Conservation (phyloP, 2,888 invertebrate species). For the Cyaniris semiargus region DNA sequence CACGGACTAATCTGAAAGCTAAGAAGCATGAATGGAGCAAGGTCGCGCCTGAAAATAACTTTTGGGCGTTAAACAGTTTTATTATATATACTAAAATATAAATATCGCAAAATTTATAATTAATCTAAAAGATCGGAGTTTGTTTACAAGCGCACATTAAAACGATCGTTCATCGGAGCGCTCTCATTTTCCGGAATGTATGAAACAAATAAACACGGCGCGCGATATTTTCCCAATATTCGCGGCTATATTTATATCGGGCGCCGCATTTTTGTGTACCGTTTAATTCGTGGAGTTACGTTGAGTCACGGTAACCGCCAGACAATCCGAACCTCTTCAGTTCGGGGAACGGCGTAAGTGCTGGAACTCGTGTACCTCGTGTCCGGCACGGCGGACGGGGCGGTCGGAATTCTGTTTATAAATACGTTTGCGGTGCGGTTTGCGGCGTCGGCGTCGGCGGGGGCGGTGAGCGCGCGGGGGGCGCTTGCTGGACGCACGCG, state of each 20-base stretch:
- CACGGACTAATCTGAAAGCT: not conserved
- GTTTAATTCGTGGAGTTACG: conserved; percentile 50
- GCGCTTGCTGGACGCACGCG: conserved; percentile 40
- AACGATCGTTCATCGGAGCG: not conserved
- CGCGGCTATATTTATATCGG: conserved; percentile 56
- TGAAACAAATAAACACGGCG: conserved; percentile 53
- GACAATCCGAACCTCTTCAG: conserved; percentile 72
- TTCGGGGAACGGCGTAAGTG: conserved; percentile 77
- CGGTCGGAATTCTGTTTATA: conserved; percentile 76
- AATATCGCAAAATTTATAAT: conserved; percentile 1
- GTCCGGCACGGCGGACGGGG: conserved; percentile 62
- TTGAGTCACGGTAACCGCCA: conserved; percentile 67
- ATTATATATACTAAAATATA: not conserved
- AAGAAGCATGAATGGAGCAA: conserved; percentile 21
- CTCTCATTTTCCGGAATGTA: conserved; percentile 50
- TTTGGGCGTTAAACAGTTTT: not conserved
- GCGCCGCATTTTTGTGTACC: conserved; percentile 55
- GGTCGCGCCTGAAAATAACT: conserved; percentile 1
- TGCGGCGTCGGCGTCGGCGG: conserved; percentile 36
- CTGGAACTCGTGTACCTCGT: conserved; percentile 79
- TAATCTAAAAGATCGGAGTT: conserved; percentile 26
- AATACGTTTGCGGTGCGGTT: conserved; percentile 54
- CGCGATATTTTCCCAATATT: conserved; percentile 56
- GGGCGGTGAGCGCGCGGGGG: conserved; percentile 40
- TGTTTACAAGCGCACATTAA: conserved; percentile 29